phyloP scores from a whole-genome alignment of 2,888 invertebrate genomes.

The Torymus texanus region DNA sequence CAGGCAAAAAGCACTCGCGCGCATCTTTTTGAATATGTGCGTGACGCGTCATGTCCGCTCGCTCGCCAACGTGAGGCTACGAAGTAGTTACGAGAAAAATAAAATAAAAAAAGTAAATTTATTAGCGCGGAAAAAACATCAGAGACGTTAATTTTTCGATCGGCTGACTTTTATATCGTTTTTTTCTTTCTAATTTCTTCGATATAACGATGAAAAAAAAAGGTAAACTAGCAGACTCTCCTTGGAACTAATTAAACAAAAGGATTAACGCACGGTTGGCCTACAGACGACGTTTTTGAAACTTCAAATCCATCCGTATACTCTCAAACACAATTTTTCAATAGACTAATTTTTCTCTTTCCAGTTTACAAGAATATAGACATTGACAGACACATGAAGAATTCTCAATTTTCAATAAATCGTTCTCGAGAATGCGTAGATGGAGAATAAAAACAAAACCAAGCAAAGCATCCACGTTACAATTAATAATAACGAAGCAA shows the following conservation, averaged over 20 bases:
- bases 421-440: background rate
- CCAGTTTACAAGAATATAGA: constrained; percentile 16
- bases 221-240: constrained; percentile 17
- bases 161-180: constrained; percentile 24
- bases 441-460: background rate
- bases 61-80: constrained; percentile 47
- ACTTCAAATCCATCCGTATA: constrained; percentile 21
- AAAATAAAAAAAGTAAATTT: constrained; percentile 23
- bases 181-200: constrained; percentile 36
- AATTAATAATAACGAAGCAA: constrained; percentile 40
- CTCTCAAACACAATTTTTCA: constrained; percentile 8
- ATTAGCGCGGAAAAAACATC: constrained; percentile 34
- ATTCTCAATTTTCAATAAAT: constrained; percentile 12
- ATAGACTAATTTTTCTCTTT: constrained; percentile 20
- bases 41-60: background rate
- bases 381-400: constrained; percentile 1
- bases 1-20: background rate
- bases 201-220: background rate
- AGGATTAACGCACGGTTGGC: constrained; percentile 23
- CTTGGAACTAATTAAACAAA: constrained; percentile 17
- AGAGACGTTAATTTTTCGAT: constrained; percentile 41
- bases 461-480: constrained; percentile 50
- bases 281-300: constrained; percentile 27
- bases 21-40: constrained; percentile 3
- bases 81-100: constrained; percentile 38